Evolutionary conservation across 2,888 invertebrate species (phyloP).

Genomic region (Pyrocoelia pectoralis): DNA sequence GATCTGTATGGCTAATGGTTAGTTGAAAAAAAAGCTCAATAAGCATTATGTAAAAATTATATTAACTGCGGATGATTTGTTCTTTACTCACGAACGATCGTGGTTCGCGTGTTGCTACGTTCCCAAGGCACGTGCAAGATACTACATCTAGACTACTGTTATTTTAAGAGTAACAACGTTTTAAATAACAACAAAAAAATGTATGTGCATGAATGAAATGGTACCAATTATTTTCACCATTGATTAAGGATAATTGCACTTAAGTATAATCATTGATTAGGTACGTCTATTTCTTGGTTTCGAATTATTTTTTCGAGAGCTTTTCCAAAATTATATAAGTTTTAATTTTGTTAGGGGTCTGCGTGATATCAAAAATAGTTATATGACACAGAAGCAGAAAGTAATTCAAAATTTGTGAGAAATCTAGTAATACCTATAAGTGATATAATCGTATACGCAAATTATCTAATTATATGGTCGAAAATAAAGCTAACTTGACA

Average conservation of each 20-base stretch:
- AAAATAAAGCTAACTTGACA: neutral
- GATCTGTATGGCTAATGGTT: neutral
- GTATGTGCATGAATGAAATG: conserved; percentile 8
- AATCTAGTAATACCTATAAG: too few species aligned
- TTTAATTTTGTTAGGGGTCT: too few species aligned
- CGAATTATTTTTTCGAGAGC: neutral
- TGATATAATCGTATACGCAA: neutral
- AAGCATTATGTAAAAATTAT: conserved; percentile 43
- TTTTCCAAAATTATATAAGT: too few species aligned
- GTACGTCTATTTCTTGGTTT: neutral
- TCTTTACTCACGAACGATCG: conserved; percentile 50
- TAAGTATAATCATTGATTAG: conserved; percentile 2
- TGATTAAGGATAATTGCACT: neutral
- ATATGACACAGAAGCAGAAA: too few species aligned
- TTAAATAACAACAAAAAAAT: conserved; percentile 14
- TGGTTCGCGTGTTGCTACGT: conserved; percentile 51
- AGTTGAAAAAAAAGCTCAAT: conserved; percentile 4
- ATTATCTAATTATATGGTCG: neutral
- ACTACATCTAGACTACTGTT: conserved; percentile 47
- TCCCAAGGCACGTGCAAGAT: conserved; percentile 50
- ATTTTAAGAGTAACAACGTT: conserved; percentile 36
- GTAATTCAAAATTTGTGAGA: too few species aligned
- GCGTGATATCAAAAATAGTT: too few species aligned
- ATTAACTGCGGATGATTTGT: conserved; percentile 37
- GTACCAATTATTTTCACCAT: neutral